Percentiles rank a stretch among this genome's conserved stretches.
phyloP scores from a whole-genome alignment of 2,888 invertebrate species.

The Lochmaea crataegi region DNA sequence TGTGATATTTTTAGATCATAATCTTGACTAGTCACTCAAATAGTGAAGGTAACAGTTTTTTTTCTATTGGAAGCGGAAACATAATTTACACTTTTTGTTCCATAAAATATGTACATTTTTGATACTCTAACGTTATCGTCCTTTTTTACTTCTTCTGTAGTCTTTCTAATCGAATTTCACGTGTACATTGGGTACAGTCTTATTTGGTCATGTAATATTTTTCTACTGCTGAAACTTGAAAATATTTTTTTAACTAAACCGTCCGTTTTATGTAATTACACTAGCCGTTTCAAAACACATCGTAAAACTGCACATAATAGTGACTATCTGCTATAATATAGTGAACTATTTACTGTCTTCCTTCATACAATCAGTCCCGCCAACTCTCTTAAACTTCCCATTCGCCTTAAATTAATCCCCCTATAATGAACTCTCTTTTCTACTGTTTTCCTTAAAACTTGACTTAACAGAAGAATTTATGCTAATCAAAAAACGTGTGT shows the following conservation, averaged over 20 bases:
- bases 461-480: no score
- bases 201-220: slow-evolving; percentile 4
- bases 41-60: slow-evolving; percentile 38
- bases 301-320: no score
- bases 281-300: not conserved
- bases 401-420: no score
- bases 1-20: slow-evolving; percentile 45
- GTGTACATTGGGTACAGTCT: slow-evolving; percentile 5
- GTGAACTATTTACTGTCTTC: no score
- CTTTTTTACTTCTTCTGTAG: slow-evolving; percentile 14
- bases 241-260: not conserved
- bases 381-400: no score
- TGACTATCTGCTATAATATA: no score
- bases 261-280: slow-evolving; percentile 3
- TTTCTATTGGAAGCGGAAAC: slow-evolving; percentile 13
- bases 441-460: no score
- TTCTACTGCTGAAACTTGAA: not conserved
- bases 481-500: no score
- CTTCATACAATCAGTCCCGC: no score
- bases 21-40: slow-evolving; percentile 43
- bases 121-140: slow-evolving; percentile 2
- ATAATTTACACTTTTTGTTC: slow-evolving; percentile 29
- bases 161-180: not conserved
- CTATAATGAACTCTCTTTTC: no score
- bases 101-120: slow-evolving; percentile 22